Percentiles rank a stretch among this genome's conserved stretches.
phyloP scores from a whole-genome alignment of 2,113 vertebrate genomes.

The Eonycteris spelaea region DNA sequence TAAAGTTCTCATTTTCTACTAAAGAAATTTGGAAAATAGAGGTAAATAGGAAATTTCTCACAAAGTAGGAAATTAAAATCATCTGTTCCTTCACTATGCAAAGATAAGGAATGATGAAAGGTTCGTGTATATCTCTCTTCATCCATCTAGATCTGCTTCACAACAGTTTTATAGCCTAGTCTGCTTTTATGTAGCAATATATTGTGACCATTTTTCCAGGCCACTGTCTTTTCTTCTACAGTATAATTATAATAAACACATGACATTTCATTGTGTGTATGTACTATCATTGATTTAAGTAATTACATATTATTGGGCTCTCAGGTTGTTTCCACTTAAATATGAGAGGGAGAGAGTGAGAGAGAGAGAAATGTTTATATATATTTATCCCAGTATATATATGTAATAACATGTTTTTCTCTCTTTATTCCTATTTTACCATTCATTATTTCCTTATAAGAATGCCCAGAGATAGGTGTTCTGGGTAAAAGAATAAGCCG shows the following conservation, averaged over 20 bases:
- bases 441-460: conserved; percentile 8
- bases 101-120: not conserved
- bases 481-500: not conserved
- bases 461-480: not conserved
- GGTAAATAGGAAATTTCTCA: not conserved
- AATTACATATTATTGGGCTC: not conserved
- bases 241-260: not conserved
- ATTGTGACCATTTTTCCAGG: not conserved
- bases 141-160: not conserved
- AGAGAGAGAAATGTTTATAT: no score
- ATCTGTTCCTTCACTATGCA: not conserved
- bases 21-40: conserved; percentile 17
- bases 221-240: not conserved
- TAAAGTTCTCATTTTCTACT: not conserved
- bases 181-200: not conserved
- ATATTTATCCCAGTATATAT: no score
- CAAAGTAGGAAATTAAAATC: not conserved
- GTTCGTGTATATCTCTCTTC: not conserved
- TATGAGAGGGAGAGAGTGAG: no score
- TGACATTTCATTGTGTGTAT: not conserved
- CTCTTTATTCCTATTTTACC: not conserved
- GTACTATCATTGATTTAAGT: not conserved
- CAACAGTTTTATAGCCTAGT: not conserved
- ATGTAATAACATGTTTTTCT: not conserved
- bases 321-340: not conserved